phyloP scores from a whole-genome alignment of 92 coral and sea anemone genomes.

The Porites rus region DNA sequence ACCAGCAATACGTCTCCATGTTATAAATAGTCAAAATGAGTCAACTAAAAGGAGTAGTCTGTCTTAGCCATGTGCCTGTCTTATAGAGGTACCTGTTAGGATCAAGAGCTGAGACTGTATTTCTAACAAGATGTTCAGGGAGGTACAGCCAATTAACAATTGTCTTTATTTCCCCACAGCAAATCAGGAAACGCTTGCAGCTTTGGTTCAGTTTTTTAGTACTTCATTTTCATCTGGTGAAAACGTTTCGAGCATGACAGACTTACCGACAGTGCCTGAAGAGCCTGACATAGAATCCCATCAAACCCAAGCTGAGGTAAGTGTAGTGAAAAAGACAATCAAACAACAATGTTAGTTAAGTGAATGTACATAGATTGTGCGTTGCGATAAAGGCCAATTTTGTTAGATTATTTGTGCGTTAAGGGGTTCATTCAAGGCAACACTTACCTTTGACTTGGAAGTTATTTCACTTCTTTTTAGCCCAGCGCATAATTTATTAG shows the following conservation, averaged over 20 bases:
- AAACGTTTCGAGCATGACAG: background rate
- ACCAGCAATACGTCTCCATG: too few relatives aligned
- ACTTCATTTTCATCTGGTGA: conserved; percentile 75
- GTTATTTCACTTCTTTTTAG: too few relatives aligned
- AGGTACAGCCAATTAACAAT: background rate
- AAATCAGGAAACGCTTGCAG: conserved; percentile 95
- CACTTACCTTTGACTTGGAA: too few relatives aligned
- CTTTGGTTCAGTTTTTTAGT: conserved; percentile 88
- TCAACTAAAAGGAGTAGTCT: too few relatives aligned
- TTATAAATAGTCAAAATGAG: too few relatives aligned
- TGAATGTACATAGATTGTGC: background rate
- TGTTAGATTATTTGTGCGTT: background rate
- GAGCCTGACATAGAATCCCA: background rate
- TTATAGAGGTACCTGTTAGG: too few relatives aligned
- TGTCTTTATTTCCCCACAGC: conserved; percentile 57
- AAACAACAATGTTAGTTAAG: background rate
- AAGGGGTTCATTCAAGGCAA: too few relatives aligned
- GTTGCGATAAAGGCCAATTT: background rate
- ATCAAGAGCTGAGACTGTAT: too few relatives aligned
- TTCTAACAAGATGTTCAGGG: too few relatives aligned
- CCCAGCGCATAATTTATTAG: too few relatives aligned
- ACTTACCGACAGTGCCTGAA: conserved; percentile 3
- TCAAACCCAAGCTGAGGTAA: conserved; percentile 28
- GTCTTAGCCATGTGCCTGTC: too few relatives aligned
- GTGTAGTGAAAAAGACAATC: background rate